These are phyloP conservation scores for Trinorchestia longiramus DNA, from an alignment of 1,140 invertebrate genomes.

Conservation along the genomic window DNA sequence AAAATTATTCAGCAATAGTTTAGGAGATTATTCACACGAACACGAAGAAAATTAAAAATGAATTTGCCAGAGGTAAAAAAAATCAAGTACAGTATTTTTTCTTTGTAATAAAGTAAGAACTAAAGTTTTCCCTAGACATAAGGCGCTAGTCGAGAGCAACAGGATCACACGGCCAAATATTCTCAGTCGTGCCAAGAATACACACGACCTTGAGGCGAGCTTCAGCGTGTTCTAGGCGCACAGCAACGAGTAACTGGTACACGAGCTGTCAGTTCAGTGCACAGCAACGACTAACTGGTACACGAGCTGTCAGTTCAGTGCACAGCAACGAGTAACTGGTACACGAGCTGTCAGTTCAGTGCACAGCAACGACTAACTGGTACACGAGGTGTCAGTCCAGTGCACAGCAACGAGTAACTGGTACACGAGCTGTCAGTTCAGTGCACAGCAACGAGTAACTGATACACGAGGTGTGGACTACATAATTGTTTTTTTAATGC, in stretches of 20 bases:
- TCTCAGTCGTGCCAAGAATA: slow-evolving; percentile 8
- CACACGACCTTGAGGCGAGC: background rate
- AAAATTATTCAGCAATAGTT: too few species aligned
- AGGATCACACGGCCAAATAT: background rate
- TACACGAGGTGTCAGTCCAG: background rate
- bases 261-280: background rate
- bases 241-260: background rate
- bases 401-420: background rate
- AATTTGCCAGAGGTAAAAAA: background rate
- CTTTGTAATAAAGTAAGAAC: background rate
- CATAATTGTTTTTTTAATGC: too few species aligned
- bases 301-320: background rate
- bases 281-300: background rate
- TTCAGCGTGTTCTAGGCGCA: background rate
- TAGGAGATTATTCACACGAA: background rate
- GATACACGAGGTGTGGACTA: too few species aligned
- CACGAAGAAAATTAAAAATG: background rate
- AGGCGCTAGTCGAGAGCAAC: background rate
- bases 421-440: background rate
- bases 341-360: background rate
- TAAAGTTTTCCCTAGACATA: background rate
- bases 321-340: background rate
- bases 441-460: too few species aligned
- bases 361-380: background rate
- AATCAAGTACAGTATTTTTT: background rate